Percentiles rank a stretch among this genome's conserved stretches.
These are phyloP conservation scores for Hipparchia semele DNA, from an alignment of 2,888 invertebrate species.

Conservation along the genomic window DNA sequence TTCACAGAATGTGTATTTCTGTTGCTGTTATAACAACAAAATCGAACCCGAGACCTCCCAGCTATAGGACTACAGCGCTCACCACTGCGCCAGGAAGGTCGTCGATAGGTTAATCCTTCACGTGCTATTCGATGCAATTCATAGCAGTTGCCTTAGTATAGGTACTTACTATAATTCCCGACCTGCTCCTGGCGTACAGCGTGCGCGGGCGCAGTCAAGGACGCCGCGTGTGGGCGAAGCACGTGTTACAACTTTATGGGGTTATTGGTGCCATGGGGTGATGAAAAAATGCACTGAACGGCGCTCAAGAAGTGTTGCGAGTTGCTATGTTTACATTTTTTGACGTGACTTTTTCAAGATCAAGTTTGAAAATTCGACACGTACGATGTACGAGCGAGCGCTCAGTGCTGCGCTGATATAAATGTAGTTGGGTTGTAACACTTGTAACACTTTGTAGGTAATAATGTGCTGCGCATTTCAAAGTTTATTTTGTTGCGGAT, in stretches of 20 bases:
- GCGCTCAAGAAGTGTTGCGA: background rate
- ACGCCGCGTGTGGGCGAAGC: conserved; percentile 38
- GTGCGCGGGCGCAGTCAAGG: conserved; percentile 38
- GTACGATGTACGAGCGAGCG: background rate
- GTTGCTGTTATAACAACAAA: no score
- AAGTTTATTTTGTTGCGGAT: no score
- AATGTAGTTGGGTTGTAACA: no score
- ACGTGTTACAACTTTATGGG: conserved; percentile 35
- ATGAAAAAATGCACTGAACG: conserved; percentile 17
- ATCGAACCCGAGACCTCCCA: no score
- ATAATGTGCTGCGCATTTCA: background rate
- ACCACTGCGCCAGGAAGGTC: no score
- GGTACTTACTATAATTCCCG: background rate
- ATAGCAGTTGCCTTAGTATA: background rate
- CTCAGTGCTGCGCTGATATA: background rate
- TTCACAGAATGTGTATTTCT: no score
- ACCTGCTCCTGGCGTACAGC: background rate
- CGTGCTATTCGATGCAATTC: no score
- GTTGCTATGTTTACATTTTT: conserved; percentile 3
- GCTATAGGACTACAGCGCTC: no score
- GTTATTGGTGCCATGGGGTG: conserved; percentile 30
- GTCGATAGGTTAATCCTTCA: no score
- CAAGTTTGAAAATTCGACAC: conserved; percentile 11
- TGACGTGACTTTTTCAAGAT: conserved; percentile 10
- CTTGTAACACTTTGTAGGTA: no score